Evolutionary conservation across 2,113 vertebrate genomes (phyloP), one percentile per base, ranked within the genome.

Genomic region (Hydropotes inermis): DNA sequence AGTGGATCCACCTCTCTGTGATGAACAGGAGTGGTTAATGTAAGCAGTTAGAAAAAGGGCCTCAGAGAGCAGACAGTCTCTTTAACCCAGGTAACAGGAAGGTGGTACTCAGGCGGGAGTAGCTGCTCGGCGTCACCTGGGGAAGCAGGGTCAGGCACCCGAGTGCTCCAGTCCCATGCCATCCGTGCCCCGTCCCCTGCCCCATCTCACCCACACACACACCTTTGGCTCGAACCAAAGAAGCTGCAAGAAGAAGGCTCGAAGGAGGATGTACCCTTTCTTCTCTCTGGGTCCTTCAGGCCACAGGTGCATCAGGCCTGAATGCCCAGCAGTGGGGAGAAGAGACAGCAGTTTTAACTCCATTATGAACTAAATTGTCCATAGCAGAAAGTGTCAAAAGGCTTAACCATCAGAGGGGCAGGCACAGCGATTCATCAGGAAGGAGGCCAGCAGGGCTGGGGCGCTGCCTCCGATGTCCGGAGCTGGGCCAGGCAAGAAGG

Each of bases 151-250:
- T 28, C 8, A 19, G 50, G 45, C 23, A 47, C 1, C 25, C 3
- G 7, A 54, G 13, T 10, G 5, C 1, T 33, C 27, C 14, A 14
- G 11, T 11, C 28, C n/a, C 60, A 8, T 6, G 23, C 2, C 43
- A 33, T 1, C 13, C 3, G 2, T 15, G 19, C 8, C 21, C 21
- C 0, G 7, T 16, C 19, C 28, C 33, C 1, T 8, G 21, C 5
- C n/a, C 19, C 55, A 10, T 9, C 21, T 58, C 16, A 47, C 12
- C 33, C 61, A 39, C 43, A 61, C 11, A 5, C 6, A 45, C 10
- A n/a, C 7, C 52, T 52, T 61, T 45, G 79, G 12, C 2, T 28
- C 36, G 23, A 78, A 58, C 30, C 14, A 50, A 83, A 86, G 78
- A 16, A 23, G 16, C n/a, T 67, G 4, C 16, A 87, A 15, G 16